Evolutionary conservation across 2,888 invertebrate genomes (phyloP), one percentile per base, ranked within the genome.

Genomic region (Cerastis rubricosa): DNA sequence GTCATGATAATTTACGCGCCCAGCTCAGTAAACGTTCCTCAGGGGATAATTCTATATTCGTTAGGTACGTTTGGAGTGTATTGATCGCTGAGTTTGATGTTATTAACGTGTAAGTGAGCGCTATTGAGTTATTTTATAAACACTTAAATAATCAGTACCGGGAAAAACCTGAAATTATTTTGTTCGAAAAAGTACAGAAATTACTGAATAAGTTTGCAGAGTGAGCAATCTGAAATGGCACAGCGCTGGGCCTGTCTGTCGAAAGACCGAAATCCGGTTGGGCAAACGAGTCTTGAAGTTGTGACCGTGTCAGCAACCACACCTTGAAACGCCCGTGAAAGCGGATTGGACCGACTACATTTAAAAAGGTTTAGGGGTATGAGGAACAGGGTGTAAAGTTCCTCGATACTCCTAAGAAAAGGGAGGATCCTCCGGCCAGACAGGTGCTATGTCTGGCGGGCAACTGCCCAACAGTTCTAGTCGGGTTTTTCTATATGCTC

Each of bases 1-100:
- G 80, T 81, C 84, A 73, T 84, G 84, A 73, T 79, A 84, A 81
- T 79, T 81, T 84, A 73, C 73, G 69, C 69, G 29, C 17, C 43
- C 69, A 19, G 57, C 22, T 57, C 61, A 8, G 59, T 78, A 79
- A 84, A 70, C 66, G 72, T 14, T 66, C 72, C 79, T 40, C 0
- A 19, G 71, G 68, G 61, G 47, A 83, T 49, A 43, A 63, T 71
- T 70, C 22, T 67, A 71, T 57, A 61, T 49, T 54, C 22, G 67
- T 40, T 47, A 43, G n/a, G 63, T 64, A 35, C 6, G 9, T 51
- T 71, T 49, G 19, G 22, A n/a, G 11, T 19, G 35, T 81, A 73
- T 22, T 35, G 54, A 72, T 65, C 22, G 40, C 43, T 63, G n/a
- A 7, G 11, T 47, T 14, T 71, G 22, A 40, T 29, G 47, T 47